Percentiles rank a stretch among this genome's conserved stretches.
phyloP scores from a whole-genome alignment of 2,113 vertebrate species.

The Istiophorus platypterus region DNA sequence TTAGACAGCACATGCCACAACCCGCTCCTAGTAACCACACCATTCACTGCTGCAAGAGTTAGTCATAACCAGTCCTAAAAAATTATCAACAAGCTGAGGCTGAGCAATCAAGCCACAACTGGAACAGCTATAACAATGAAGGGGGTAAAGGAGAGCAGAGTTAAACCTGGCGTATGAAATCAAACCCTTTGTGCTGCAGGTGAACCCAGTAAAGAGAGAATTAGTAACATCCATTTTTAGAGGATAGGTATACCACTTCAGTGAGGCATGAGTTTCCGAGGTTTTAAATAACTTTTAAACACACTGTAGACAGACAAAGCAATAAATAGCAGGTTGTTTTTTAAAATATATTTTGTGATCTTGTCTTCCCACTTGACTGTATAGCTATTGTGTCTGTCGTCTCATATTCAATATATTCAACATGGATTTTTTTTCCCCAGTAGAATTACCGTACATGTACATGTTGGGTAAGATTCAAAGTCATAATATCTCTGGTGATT shows the following conservation, averaged over 20 bases:
- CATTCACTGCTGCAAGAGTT: constrained; percentile 31
- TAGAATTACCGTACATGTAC: neutral
- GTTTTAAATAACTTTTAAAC: constrained; percentile 66
- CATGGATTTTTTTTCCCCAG: neutral
- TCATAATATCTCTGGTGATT: neutral
- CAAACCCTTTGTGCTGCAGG: constrained; percentile 63
- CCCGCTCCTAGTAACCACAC: constrained; percentile 26
- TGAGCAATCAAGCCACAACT: constrained; percentile 55
- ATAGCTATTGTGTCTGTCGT: constrained; percentile 30
- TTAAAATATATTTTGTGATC: constrained; percentile 28
- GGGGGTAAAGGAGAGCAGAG: constrained; percentile 14
- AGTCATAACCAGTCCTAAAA: constrained; percentile 40
- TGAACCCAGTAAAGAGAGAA: constrained; percentile 53
- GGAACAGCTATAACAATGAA: constrained; percentile 23
- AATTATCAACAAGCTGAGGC: constrained; percentile 26
- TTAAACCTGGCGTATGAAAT: constrained; percentile 60
- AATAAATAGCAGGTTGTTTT: constrained; percentile 42
- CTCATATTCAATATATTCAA: constrained; percentile 27
- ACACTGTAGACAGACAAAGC: constrained; percentile 41
- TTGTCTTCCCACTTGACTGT: constrained; percentile 29
- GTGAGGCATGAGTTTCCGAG: constrained; percentile 50
- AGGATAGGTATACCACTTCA: constrained; percentile 67
- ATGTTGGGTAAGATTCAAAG: neutral
- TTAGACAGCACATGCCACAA: neutral
- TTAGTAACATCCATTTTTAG: constrained; percentile 61